Conservation (phyloP, 1,140 invertebrate species). For the Magallana gigas region DNA sequence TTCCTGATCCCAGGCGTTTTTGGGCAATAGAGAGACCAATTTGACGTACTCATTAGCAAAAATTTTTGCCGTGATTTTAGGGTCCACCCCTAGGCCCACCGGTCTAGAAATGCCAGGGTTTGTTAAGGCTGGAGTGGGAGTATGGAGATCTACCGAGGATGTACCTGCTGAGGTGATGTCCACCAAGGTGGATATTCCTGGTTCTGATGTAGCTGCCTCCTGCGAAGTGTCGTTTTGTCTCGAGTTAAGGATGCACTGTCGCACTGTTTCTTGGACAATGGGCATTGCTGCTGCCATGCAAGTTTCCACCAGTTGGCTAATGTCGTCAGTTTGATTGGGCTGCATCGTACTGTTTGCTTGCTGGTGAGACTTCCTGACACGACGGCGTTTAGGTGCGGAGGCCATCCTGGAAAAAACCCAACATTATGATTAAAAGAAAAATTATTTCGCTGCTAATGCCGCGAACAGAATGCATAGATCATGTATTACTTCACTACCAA, state of each 20-base stretch:
- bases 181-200: not conserved
- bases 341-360: not conserved
- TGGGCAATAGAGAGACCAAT: not conserved
- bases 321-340: no score
- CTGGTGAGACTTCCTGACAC: not conserved
- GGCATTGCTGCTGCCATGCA: not conserved
- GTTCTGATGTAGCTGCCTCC: not conserved
- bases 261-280: not conserved
- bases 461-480: no score
- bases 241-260: not conserved
- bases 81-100: not conserved
- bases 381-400: no score
- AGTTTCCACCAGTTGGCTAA: not conserved
- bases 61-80: not conserved
- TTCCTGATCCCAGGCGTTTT: not conserved
- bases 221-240: no score
- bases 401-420: no score
- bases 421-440: no score
- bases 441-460: no score
- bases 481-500: no score
- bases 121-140: not conserved
- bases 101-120: not conserved
- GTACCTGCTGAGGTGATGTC: not conserved
- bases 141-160: not conserved
- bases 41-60: slow-evolving; percentile 4